A percentile compares a stretch with the other conserved stretches of the same genome.
phyloP scores from a whole-genome alignment of 1,140 invertebrate genomes.

The Drosophila arawakana region DNA sequence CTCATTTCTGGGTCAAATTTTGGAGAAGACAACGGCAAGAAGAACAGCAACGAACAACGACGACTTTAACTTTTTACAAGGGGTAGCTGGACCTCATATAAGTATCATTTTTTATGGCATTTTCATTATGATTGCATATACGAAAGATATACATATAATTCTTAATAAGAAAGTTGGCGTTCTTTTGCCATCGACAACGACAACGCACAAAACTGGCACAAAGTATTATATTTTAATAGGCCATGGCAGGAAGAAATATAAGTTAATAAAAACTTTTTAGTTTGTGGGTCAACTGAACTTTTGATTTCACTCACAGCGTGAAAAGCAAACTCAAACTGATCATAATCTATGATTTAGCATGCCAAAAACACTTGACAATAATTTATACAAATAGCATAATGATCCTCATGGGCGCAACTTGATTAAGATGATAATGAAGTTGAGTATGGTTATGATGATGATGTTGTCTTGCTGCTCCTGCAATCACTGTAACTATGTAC shows the following conservation, averaged over 20 bases:
- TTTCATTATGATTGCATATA: slow-evolving; percentile 67
- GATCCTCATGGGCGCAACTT: slow-evolving; percentile 69
- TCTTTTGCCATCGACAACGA: slow-evolving; percentile 37
- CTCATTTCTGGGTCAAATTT: slow-evolving; percentile 78
- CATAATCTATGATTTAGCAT: slow-evolving; percentile 71
- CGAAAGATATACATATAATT: slow-evolving; percentile 63
- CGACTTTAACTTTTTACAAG: slow-evolving; percentile 21
- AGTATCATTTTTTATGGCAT: slow-evolving; percentile 79
- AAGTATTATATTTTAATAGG: slow-evolving; percentile 78
- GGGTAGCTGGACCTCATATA: slow-evolving; percentile 53
- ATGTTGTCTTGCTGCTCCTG: slow-evolving; percentile 48
- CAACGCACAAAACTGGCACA: slow-evolving; percentile 60
- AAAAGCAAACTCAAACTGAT: slow-evolving; percentile 54
- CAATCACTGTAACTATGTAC: slow-evolving; percentile 75
- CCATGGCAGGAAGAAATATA: slow-evolving; percentile 50
- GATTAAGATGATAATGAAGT: slow-evolving; percentile 46
- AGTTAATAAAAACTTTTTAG: slow-evolving; percentile 48
- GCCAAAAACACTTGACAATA: slow-evolving; percentile 72
- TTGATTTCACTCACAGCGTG: slow-evolving; percentile 65
- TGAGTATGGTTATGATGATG: slow-evolving; percentile 37
- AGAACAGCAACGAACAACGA: not conserved
- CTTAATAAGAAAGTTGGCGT: slow-evolving; percentile 72
- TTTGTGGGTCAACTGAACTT: slow-evolving; percentile 66
- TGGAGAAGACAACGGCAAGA: slow-evolving; percentile 10
- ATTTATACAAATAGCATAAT: slow-evolving; percentile 81